A percentile compares a stretch with the other conserved stretches of the same genome.
Conservation (phyloP, 64 coral and sea anemone species). For the Exaiptasia diaphana region DNA sequence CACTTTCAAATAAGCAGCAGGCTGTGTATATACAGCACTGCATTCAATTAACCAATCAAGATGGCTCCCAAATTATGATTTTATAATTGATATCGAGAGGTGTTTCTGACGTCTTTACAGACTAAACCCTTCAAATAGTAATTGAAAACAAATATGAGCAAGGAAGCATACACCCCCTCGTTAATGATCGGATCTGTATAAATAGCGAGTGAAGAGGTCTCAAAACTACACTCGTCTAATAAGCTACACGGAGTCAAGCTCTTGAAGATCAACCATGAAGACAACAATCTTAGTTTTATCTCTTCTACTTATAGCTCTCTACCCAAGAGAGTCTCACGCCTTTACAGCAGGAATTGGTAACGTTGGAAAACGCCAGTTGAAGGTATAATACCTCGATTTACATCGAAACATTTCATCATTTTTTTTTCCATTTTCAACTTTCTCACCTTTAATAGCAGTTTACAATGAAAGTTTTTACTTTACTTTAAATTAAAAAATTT, state of each 20-base stretch:
- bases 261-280: not conserved
- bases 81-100: not conserved
- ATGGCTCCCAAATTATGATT: too few species aligned
- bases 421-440: too few species aligned
- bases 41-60: too few species aligned
- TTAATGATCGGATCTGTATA: not conserved
- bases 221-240: too few species aligned
- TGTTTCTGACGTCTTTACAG: not conserved
- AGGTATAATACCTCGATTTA: not conserved
- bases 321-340: constrained; percentile 6
- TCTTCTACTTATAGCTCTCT: not conserved
- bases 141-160: not conserved
- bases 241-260: not conserved
- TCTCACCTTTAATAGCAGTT: too few species aligned
- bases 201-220: not conserved
- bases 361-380: not conserved
- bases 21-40: not conserved
- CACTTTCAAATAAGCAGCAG: not conserved
- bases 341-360: constrained; percentile 17
- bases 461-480: too few species aligned
- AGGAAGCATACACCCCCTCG: not conserved
- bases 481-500: too few species aligned
- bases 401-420: too few species aligned
- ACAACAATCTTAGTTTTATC: not conserved
- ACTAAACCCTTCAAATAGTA: not conserved